Percentiles rank a stretch among this genome's conserved stretches.
Conservation (phyloP, 1,140 invertebrate species). For the Venustaconcha ellipsiformis region DNA sequence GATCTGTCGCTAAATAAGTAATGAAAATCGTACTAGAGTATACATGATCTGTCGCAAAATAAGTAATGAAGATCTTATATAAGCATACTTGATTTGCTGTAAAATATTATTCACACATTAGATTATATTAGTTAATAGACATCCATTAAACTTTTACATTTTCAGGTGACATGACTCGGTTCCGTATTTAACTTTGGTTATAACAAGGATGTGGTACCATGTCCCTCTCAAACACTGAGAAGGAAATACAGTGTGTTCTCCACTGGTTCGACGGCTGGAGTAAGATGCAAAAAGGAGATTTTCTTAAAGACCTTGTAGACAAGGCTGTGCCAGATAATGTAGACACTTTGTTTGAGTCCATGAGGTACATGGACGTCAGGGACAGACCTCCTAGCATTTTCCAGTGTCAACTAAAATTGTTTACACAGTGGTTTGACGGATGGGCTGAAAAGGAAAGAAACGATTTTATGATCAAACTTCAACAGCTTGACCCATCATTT, state of each 20-base stretch:
- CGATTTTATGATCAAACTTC: conserved; percentile 53
- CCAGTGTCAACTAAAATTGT: conserved; percentile 89
- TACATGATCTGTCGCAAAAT: too few relatives aligned
- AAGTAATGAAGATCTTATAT: too few relatives aligned
- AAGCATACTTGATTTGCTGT: too few relatives aligned
- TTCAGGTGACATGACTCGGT: too few relatives aligned
- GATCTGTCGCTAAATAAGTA: too few relatives aligned
- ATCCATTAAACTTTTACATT: too few relatives aligned
- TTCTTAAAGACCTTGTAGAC: conserved; percentile 82
- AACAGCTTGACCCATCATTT: conserved; percentile 49
- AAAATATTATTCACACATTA: too few relatives aligned
- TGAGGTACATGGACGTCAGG: conserved; percentile 76
- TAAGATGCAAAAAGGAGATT: conserved; percentile 86
- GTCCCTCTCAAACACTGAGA: conserved; percentile 50
- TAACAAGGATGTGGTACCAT: conserved; percentile 11
- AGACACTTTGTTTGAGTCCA: conserved; percentile 80
- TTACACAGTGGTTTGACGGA: conserved; percentile 85
- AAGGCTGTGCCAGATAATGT: conserved; percentile 72
- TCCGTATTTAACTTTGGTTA: too few relatives aligned
- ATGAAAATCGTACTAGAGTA: too few relatives aligned
- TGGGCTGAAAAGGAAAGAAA: conserved; percentile 82
- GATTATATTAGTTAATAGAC: too few relatives aligned
- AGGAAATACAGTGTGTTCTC: conserved; percentile 56
- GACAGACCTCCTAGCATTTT: conserved; percentile 85
- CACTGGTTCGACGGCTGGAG: conserved; percentile 91